A percentile compares a stretch with the other conserved stretches of the same genome.
Evolutionary conservation across 2,888 invertebrate genomes (phyloP).

Genomic region (Protophormia terraenovae): DNA sequence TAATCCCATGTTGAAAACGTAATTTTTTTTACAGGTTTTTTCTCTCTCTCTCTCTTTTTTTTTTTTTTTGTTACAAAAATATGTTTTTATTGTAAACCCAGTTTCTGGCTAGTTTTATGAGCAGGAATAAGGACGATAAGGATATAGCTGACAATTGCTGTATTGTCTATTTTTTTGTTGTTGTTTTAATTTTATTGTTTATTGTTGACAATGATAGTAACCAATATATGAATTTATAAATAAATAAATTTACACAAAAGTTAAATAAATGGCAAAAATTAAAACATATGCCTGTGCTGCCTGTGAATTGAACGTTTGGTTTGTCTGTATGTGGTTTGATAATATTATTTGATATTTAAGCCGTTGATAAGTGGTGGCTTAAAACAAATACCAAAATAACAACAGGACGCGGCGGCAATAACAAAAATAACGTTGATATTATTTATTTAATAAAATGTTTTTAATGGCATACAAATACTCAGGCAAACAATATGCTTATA

Average conservation of each 20-base stretch:
- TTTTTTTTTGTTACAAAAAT: too few species aligned
- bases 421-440: conserved; percentile 23
- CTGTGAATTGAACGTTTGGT: not conserved
- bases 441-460: conserved; percentile 57
- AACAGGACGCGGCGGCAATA: not conserved
- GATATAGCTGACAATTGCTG: not conserved
- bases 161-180: not conserved
- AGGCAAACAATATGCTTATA: not conserved
- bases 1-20: conserved; percentile 77
- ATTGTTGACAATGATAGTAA: not conserved
- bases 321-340: conserved; percentile 41
- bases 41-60: too few species aligned
- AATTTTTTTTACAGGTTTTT: conserved; percentile 39
- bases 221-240: conserved; percentile 33
- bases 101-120: too few species aligned
- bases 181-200: not conserved
- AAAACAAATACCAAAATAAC: conserved; percentile 47
- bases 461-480: not conserved
- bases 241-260: conserved; percentile 47
- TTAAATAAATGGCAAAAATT: conserved; percentile 49
- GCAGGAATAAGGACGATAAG: too few species aligned
- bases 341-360: conserved; percentile 61
- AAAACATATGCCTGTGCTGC: not conserved
- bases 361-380: conserved; percentile 61
- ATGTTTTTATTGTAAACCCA: conserved; percentile 18